Base-by-base conservation (phyloP, 2,888 invertebrate species). In the Polymixis flavicincta region DNA sequence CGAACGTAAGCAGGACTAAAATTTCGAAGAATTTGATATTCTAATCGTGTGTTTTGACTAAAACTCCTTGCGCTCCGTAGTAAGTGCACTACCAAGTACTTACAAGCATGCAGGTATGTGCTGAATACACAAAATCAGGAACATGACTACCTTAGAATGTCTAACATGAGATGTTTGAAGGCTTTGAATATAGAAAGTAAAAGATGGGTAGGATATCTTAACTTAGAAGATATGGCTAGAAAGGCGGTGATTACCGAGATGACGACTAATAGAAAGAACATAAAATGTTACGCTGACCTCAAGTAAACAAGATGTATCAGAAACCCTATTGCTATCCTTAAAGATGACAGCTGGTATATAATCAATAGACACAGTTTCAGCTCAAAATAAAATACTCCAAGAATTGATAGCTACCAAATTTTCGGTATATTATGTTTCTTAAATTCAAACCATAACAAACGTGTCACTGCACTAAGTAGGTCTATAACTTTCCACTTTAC, bases 1-100 rank as follows among this genome's bases (percentile, higher is more conserved):
- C n/a, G 3, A 28, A 60, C 2, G 60, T 17, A 42, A 60, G 50
- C 50, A 3, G n/a, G 55, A 65, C 59, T n/a, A 60, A 64, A 19
- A 75, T 76, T 60, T 63, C 66, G 32, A 77, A 66, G 66, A 50
- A 78, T 69, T 78, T 78, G 74, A 45, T 66, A 81, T 81, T 81
- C 81, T 73, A 83, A 74, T 79, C 83, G 60, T 50, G 83, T 82
- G 66, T 69, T 73, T 66, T 76, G 60, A 57, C 82, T 80, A 74
- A 83, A 81, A 81, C 83, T 70, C 61, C 52, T n/a, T 50, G 81
- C 69, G 69, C 66, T 63, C 22, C n/a, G 48, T 28, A 25, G 66
- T 70, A 74, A 83, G 74, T 79, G 83, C 83, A 67, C 71, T 57
- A 59, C 32, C 65, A 65, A 25, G 70, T 83, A 52, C 74, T 78